Conservation (phyloP, 2,797 vertebrate genomes). For the Enteromius afrohamiltoni region DNA sequence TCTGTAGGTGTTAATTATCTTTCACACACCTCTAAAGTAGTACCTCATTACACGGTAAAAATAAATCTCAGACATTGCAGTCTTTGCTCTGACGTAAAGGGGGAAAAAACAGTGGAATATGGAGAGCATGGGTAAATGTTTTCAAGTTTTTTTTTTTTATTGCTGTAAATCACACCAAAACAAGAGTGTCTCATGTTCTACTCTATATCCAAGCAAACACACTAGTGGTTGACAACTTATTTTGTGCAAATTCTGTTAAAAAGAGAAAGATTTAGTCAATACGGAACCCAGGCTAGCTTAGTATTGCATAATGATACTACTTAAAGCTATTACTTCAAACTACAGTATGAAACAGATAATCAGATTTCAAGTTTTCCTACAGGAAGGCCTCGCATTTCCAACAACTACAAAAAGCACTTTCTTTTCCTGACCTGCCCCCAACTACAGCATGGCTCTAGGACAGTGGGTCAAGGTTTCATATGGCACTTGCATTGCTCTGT, state of each 20-base stretch:
- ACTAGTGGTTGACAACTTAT: slow-evolving; percentile 26
- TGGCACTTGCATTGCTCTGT: slow-evolving; percentile 78
- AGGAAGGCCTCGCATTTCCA: slow-evolving; percentile 54
- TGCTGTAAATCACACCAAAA: slow-evolving; percentile 45
- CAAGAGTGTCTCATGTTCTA: slow-evolving; percentile 30
- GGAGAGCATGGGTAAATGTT: slow-evolving; percentile 4
- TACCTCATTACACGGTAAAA: slow-evolving; percentile 15
- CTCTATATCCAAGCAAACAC: slow-evolving; percentile 35
- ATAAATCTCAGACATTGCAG: slow-evolving; percentile 14
- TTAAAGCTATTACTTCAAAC: slow-evolving; percentile 65
- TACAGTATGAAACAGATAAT: slow-evolving; percentile 58
- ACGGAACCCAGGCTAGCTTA: slow-evolving; percentile 57
- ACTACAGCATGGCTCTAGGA: slow-evolving; percentile 66
- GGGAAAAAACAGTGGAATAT: background rate
- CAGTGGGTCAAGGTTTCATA: slow-evolving; percentile 62
- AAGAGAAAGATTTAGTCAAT: slow-evolving; percentile 33
- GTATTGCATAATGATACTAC: slow-evolving; percentile 63
- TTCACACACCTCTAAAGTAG: slow-evolving; percentile 23
- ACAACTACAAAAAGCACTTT: slow-evolving; percentile 61
- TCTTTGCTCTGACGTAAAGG: slow-evolving; percentile 6
- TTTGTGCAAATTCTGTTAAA: slow-evolving; percentile 49
- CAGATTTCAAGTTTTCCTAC: slow-evolving; percentile 63
- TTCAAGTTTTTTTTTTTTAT: slow-evolving; percentile 48
- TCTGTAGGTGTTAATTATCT: slow-evolving; percentile 22
- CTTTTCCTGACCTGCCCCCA: slow-evolving; percentile 58